These are phyloP conservation scores for Hedychridium roseum DNA, from an alignment of 2,888 invertebrate species.

Conservation along the genomic window DNA sequence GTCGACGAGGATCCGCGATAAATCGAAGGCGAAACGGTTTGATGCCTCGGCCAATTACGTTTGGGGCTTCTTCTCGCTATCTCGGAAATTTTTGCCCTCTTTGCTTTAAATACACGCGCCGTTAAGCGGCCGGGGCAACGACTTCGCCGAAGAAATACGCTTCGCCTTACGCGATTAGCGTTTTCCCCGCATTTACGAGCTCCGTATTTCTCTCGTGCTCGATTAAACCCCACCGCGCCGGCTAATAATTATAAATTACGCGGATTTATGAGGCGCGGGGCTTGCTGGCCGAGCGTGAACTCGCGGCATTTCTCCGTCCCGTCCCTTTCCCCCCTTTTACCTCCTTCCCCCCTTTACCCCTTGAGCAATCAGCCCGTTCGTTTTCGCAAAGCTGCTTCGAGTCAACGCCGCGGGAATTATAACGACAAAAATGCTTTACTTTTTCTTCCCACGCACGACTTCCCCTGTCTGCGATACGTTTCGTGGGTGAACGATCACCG, in stretches of 20 bases:
- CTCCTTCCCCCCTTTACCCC: conserved; percentile 15
- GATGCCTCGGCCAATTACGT: conserved; percentile 28
- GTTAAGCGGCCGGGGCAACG: conserved; percentile 12
- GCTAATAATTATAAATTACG: conserved; percentile 31
- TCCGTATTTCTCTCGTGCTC: conserved; percentile 16
- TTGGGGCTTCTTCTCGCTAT: conserved; percentile 2
- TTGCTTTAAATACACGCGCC: conserved; percentile 13
- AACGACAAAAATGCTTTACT: no score
- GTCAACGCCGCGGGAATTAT: no score
- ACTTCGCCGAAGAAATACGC: conserved; percentile 16
- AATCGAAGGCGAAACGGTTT: conserved; percentile 26
- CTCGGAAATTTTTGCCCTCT: conserved; percentile 12
- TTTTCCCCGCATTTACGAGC: no score
- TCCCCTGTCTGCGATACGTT: no score
- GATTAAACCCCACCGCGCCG: conserved; percentile 17
- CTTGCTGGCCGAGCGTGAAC: conserved; percentile 9
- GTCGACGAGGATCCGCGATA: conserved; percentile 22
- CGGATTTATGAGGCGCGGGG: conserved; percentile 15
- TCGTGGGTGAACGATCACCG: no score
- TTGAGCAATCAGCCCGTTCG: conserved; percentile 23
- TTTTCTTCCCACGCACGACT: no score
- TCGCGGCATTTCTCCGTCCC: conserved; percentile 4
- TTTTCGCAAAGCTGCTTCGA: no score
- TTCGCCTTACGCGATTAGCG: conserved; percentile 2
- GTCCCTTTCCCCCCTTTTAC: conserved; percentile 12